A percentile compares a stretch with the other conserved stretches of the same genome.
These are phyloP conservation scores for Conus ventricosus DNA, from an alignment of 1,140 invertebrate genomes.

Conservation along the genomic window DNA sequence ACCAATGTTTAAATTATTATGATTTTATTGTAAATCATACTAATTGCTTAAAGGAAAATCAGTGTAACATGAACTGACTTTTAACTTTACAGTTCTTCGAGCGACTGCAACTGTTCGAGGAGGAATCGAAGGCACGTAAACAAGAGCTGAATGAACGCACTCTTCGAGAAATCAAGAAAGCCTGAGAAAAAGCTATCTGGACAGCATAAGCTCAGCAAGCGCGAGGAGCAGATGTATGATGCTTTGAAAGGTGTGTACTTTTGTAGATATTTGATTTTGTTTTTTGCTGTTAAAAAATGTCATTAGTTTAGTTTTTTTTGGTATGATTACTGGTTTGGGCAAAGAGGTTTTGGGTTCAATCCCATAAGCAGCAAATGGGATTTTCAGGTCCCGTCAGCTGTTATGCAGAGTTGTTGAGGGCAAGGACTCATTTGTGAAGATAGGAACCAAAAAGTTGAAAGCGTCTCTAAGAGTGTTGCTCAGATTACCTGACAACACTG, in stretches of 20 bases:
- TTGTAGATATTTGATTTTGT: neutral
- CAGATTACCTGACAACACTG: too few relatives aligned
- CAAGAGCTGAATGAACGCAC: slow-evolving; percentile 60
- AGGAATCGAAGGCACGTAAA: slow-evolving; percentile 58
- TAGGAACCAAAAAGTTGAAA: too few relatives aligned
- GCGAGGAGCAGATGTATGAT: slow-evolving; percentile 62
- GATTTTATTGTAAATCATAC: too few relatives aligned
- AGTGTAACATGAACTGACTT: neutral
- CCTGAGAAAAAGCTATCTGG: slow-evolving; percentile 66
- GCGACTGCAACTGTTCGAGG: slow-evolving; percentile 61
- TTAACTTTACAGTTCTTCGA: slow-evolving; percentile 62
- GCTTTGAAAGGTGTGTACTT: slow-evolving; percentile 61
- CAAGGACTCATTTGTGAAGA: too few relatives aligned
- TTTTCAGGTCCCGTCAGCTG: too few relatives aligned
- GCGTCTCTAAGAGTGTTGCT: too few relatives aligned
- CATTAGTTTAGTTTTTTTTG: neutral
- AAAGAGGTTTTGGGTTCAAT: neutral
- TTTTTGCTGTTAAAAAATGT: neutral
- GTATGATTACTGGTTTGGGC: neutral
- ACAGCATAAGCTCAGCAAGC: slow-evolving; percentile 63
- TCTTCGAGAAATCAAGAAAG: slow-evolving; percentile 56
- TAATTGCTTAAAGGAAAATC: too few relatives aligned
- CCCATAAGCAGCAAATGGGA: neutral
- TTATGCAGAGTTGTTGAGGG: too few relatives aligned
- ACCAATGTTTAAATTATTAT: too few relatives aligned